Conservation (phyloP, 2,113 vertebrate species). For the Caranx melampygus region DNA sequence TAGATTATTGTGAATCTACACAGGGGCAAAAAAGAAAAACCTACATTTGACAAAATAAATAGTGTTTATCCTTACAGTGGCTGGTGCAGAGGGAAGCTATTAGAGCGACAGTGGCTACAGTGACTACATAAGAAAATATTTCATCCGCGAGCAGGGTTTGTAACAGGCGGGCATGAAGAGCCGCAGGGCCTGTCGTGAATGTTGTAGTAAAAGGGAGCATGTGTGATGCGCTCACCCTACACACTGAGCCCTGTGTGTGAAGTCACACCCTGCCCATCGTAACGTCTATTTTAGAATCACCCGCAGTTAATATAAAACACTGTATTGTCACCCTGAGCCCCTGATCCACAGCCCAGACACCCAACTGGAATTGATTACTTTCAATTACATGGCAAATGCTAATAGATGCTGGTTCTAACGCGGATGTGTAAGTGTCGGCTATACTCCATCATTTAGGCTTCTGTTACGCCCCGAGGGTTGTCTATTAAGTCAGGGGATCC, state of each 20-base stretch:
- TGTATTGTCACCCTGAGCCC: conserved; percentile 14
- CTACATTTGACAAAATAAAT: conserved; percentile 66
- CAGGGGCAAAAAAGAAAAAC: conserved; percentile 17
- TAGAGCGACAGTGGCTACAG: conserved; percentile 14
- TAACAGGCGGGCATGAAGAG: conserved; percentile 65
- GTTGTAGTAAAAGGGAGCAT: conserved; percentile 46
- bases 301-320: conserved; percentile 53
- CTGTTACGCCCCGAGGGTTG: conserved; percentile 39
- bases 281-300: conserved; percentile 55
- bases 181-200: conserved; percentile 23
- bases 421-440: conserved; percentile 53
- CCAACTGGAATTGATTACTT: conserved; percentile 65
- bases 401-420: conserved; percentile 58
- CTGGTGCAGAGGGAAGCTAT: conserved; percentile 26
- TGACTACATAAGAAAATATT: conserved; percentile 66
- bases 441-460: conserved; percentile 44
- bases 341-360: conserved; percentile 33
- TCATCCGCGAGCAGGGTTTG: conserved; percentile 67
- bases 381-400: conserved; percentile 73
- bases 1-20: conserved; percentile 39
- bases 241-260: conserved; percentile 57
- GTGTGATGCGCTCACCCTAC: conserved; percentile 41
- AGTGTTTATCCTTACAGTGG: conserved; percentile 35
- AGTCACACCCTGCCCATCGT: conserved; percentile 61
- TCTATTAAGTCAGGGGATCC: conserved; percentile 57